Conservation (phyloP, 53 echinoderm and acorn worm genomes). For the Paracentrotus lividus region DNA sequence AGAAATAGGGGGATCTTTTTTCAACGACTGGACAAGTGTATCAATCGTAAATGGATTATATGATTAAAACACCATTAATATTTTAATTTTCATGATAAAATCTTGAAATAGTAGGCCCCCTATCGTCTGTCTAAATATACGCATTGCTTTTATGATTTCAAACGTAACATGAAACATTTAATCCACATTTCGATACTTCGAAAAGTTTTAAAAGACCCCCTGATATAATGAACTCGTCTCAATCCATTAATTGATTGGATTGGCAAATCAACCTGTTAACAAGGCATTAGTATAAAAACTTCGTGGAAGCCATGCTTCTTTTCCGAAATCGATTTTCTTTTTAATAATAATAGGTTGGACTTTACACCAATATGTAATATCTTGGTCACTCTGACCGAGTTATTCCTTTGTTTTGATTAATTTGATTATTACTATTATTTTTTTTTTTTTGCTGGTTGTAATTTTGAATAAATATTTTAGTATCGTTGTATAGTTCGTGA, state of each 20-base stretch:
- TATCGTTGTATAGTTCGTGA: no score
- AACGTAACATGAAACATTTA: not conserved
- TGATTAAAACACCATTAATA: not conserved
- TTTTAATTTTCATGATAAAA: not conserved
- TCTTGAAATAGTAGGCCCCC: not conserved
- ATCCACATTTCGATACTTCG: not conserved
- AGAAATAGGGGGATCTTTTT: constrained; percentile 38
- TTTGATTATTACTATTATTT: not conserved
- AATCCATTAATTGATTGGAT: constrained; percentile 39
- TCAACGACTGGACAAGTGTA: not conserved
- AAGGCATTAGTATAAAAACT: not conserved
- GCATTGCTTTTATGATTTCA: not conserved
- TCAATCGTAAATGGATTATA: not conserved
- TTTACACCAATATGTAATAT: no score
- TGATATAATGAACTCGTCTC: constrained; percentile 19
- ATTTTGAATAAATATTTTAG: no score
- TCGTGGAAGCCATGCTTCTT: not conserved
- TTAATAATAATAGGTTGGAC: no score
- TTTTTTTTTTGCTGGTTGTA: not conserved
- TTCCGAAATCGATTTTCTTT: not conserved
- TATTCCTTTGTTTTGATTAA: not conserved
- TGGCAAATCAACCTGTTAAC: not conserved
- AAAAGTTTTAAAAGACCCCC: not conserved
- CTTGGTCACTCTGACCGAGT: not conserved
- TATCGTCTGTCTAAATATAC: not conserved